phyloP scores from a whole-genome alignment of 2,888 invertebrate genomes.

The Aphodius sticticus region DNA sequence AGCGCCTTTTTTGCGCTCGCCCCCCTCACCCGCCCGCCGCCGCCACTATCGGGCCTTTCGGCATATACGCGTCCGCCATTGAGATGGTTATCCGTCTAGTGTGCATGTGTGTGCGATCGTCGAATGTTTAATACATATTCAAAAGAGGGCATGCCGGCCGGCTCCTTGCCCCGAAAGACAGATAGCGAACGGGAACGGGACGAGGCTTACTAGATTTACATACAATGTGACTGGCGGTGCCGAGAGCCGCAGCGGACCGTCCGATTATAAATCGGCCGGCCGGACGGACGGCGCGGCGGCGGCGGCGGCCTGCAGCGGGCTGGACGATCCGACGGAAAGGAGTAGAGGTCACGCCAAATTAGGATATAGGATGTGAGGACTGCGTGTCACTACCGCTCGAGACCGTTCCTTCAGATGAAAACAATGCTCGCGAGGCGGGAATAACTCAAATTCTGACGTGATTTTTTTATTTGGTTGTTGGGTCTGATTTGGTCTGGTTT shows the following conservation, averaged over 20 bases:
- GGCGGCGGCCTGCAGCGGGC: not conserved
- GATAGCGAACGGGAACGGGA: not conserved
- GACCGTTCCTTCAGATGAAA: not conserved
- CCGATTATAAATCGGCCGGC: constrained; percentile 36
- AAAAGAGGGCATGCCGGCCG: not conserved
- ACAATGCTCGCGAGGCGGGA: too few relatives aligned
- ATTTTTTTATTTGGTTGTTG: too few relatives aligned
- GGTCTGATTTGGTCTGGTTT: too few relatives aligned
- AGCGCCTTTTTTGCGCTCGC: not conserved
- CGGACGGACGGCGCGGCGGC: constrained; percentile 33
- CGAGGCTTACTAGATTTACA: constrained; percentile 30
- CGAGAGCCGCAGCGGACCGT: constrained; percentile 23
- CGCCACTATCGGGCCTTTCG: not conserved
- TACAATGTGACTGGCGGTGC: constrained; percentile 33
- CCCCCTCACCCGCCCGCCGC: not conserved
- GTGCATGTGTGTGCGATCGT: constrained; percentile 19
- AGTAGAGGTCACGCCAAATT: not conserved
- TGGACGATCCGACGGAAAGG: not conserved
- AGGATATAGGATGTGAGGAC: not conserved
- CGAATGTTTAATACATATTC: constrained; percentile 22
- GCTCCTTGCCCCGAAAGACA: not conserved
- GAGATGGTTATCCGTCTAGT: constrained; percentile 22
- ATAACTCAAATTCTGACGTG: too few relatives aligned
- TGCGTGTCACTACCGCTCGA: not conserved
- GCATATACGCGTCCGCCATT: not conserved